Evolutionary conservation across 2,888 invertebrate species (phyloP).

Genomic region (Zeuzera pyrina): DNA sequence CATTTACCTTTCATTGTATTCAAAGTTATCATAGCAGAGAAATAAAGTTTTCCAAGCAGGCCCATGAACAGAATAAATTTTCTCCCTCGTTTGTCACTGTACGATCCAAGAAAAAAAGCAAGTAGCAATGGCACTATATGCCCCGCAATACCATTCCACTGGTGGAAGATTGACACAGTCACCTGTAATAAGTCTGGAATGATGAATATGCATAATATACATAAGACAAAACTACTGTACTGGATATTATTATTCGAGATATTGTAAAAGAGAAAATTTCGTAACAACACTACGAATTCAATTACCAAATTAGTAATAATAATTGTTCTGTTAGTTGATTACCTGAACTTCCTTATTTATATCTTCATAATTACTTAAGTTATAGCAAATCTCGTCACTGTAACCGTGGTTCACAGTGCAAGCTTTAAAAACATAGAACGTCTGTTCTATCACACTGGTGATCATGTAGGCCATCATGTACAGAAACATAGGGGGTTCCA

Average conservation of each 20-base stretch:
- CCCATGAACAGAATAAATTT: slow-evolving; percentile 83
- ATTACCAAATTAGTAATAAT: no score
- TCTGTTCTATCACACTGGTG: slow-evolving; percentile 85
- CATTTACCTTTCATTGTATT: slow-evolving; percentile 75
- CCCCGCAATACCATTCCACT: slow-evolving; percentile 84
- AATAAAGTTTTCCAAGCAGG: slow-evolving; percentile 80
- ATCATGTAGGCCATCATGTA: slow-evolving; percentile 92
- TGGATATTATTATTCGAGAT: no score
- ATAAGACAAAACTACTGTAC: no score
- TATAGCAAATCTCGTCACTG: slow-evolving; percentile 77
- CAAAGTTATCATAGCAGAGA: slow-evolving; percentile 81
- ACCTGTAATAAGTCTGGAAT: no score
- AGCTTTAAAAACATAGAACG: slow-evolving; percentile 84
- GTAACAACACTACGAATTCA: no score
- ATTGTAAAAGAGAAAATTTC: no score
- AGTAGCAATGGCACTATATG: slow-evolving; percentile 82
- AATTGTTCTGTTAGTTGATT: no score
- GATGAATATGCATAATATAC: no score
- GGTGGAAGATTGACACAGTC: slow-evolving; percentile 82
- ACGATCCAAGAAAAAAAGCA: slow-evolving; percentile 85
- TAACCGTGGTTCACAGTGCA: slow-evolving; percentile 83
- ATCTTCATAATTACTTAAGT: slow-evolving; percentile 66
- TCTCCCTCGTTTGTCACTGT: slow-evolving; percentile 85
- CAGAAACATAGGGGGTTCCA: slow-evolving; percentile 90
- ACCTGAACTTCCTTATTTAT: slow-evolving; percentile 81